Percentiles rank a stretch among this genome's conserved stretches.
These are phyloP conservation scores for Eurois occulta DNA, from an alignment of 2,888 invertebrate species.

Conservation along the genomic window DNA sequence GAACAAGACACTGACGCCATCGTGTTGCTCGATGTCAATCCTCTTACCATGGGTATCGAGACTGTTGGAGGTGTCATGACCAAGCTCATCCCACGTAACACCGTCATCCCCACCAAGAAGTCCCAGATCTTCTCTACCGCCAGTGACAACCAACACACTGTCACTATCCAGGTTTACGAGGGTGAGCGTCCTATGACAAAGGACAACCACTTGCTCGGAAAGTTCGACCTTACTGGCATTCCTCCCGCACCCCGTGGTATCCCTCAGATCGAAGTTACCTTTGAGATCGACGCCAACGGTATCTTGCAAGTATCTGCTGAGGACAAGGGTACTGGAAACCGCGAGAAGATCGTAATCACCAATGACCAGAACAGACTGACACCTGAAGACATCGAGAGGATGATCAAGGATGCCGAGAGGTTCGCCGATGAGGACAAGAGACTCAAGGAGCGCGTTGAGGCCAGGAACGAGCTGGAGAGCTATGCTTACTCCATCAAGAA, in stretches of 20 bases:
- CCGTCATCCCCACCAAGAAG: constrained; percentile 99
- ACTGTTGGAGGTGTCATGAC: constrained; percentile 99
- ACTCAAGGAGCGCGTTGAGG: constrained; percentile 98
- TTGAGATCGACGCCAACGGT: constrained; percentile 98
- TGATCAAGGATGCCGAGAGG: constrained; percentile 99
- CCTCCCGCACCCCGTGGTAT: constrained; percentile 98
- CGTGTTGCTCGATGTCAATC: constrained; percentile 99
- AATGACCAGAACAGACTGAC: constrained; percentile 99
- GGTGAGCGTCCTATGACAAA: constrained; percentile 99
- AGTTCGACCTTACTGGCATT: constrained; percentile 99
- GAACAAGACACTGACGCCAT: constrained; percentile 99
- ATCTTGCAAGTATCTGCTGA: constrained; percentile 99
- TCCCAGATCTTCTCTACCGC: constrained; percentile 99
- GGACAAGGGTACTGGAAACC: constrained; percentile 99
- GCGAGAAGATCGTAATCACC: constrained; percentile 99
- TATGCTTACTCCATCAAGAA: constrained; percentile 99
- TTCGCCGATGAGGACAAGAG: constrained; percentile 99
- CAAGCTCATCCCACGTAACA: constrained; percentile 99
- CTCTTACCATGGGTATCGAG: constrained; percentile 99
- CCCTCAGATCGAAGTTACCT: constrained; percentile 98
- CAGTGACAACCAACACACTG: constrained; percentile 99
- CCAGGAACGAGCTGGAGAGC: constrained; percentile 98
- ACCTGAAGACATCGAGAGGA: constrained; percentile 99
- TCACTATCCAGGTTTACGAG: constrained; percentile 99
- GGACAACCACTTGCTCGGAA: constrained; percentile 99